Percentiles rank a stretch among this genome's conserved stretches.
These are phyloP conservation scores for Arizona elegans DNA, from an alignment of 2,113 vertebrate genomes.

Conservation along the genomic window DNA sequence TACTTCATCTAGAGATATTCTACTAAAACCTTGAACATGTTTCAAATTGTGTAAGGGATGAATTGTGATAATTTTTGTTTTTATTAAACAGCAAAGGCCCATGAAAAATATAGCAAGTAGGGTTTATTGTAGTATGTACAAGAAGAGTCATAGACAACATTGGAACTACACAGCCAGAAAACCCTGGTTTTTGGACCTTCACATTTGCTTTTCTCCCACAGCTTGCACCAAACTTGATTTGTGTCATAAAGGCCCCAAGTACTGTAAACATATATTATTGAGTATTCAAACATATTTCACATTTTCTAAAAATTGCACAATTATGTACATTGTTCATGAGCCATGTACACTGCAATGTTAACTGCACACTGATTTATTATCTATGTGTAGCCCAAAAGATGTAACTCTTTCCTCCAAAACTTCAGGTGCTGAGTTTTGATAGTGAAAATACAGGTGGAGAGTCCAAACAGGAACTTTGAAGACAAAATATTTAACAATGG, in stretches of 20 bases:
- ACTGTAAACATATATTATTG: neutral
- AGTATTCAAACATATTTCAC: neutral
- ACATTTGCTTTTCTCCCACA: neutral
- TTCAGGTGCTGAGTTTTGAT: neutral
- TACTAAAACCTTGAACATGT: neutral
- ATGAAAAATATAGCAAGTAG: neutral
- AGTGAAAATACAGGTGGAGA: neutral
- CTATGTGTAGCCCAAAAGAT: neutral
- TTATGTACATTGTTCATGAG: neutral
- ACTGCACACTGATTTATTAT: neutral
- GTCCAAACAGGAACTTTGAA: neutral
- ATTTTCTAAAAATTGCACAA: neutral
- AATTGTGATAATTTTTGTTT: neutral
- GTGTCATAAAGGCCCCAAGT: neutral
- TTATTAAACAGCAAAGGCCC: neutral
- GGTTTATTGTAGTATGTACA: neutral
- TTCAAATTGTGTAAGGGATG: neutral
- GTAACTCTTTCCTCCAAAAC: neutral
- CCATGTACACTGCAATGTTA: neutral
- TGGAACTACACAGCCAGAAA: neutral
- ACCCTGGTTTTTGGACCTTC: neutral
- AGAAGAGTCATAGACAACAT: neutral
- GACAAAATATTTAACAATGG: neutral
- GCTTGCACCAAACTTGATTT: neutral
- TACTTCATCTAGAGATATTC: neutral